Conservation (phyloP, 2,888 invertebrate genomes). For the Sympetrum striolatum region DNA sequence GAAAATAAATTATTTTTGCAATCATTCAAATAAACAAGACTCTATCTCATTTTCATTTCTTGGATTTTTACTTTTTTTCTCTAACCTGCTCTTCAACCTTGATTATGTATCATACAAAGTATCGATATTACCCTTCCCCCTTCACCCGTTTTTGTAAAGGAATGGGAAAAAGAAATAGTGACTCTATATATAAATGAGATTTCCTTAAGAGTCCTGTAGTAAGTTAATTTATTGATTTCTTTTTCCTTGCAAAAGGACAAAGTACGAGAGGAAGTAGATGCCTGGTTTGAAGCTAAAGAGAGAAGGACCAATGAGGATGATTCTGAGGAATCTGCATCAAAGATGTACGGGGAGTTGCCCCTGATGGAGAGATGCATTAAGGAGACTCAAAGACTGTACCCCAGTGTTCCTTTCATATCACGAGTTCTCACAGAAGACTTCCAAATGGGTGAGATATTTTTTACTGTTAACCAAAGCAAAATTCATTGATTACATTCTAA, state of each 20-base stretch:
- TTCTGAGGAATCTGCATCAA: background rate
- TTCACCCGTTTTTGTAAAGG: no score
- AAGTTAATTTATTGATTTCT: background rate
- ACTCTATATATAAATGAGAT: no score
- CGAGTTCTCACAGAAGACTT: conserved; percentile 6
- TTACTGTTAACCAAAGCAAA: no score
- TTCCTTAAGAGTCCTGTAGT: background rate
- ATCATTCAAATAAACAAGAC: no score
- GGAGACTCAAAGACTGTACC: conserved; percentile 10
- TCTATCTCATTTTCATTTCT: no score
- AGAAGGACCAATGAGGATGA: background rate
- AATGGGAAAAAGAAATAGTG: no score
- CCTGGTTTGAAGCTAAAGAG: background rate
- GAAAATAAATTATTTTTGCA: no score
- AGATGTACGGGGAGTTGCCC: background rate
- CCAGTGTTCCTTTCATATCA: conserved; percentile 27
- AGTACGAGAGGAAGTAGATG: background rate
- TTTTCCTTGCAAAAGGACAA: background rate
- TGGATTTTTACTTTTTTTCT: no score
- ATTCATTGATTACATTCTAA: no score
- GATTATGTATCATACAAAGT: no score
- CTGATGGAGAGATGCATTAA: conserved; percentile 17
- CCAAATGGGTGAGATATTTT: background rate
- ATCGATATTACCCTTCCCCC: no score
- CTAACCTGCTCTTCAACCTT: no score